These are phyloP conservation scores for Sterna hirundo DNA, from an alignment of 2,113 vertebrate genomes.

Conservation along the genomic window DNA sequence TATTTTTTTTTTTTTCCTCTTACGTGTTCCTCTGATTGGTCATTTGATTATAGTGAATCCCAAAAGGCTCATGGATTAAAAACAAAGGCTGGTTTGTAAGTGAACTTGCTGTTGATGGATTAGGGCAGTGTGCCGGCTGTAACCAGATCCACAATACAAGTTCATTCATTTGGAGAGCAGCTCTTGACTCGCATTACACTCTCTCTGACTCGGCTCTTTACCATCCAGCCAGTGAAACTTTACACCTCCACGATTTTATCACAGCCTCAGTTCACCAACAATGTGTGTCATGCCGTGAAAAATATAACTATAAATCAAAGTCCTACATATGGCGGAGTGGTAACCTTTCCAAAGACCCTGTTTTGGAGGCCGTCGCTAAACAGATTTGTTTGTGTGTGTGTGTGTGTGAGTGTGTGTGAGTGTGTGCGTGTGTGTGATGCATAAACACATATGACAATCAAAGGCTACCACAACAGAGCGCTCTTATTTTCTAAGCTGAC, in stretches of 20 bases:
- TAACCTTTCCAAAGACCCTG: background rate
- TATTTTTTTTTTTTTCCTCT: background rate
- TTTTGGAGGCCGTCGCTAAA: background rate
- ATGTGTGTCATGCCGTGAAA: slow-evolving; percentile 60
- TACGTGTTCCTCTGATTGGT: slow-evolving; percentile 52
- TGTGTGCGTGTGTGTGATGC: background rate
- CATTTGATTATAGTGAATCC: slow-evolving; percentile 68
- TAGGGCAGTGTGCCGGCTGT: slow-evolving; percentile 73
- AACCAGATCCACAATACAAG: slow-evolving; percentile 72
- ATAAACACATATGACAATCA: background rate
- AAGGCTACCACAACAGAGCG: background rate
- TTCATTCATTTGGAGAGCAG: slow-evolving; percentile 70
- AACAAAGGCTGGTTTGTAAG: slow-evolving; percentile 87
- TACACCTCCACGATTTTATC: slow-evolving; percentile 73
- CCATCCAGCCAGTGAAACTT: slow-evolving; percentile 68
- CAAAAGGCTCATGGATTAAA: slow-evolving; percentile 76
- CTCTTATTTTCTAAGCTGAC: background rate
- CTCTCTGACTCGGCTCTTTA: slow-evolving; percentile 43
- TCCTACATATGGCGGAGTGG: slow-evolving; percentile 12
- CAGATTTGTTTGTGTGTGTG: slow-evolving; percentile 1
- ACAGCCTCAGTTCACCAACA: slow-evolving; percentile 56
- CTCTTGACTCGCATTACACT: slow-evolving; percentile 59
- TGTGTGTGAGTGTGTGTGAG: background rate
- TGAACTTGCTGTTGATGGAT: slow-evolving; percentile 79
- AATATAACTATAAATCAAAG: slow-evolving; percentile 67